Conservation (phyloP, 2,797 vertebrate genomes). For the Mus caroli region DNA sequence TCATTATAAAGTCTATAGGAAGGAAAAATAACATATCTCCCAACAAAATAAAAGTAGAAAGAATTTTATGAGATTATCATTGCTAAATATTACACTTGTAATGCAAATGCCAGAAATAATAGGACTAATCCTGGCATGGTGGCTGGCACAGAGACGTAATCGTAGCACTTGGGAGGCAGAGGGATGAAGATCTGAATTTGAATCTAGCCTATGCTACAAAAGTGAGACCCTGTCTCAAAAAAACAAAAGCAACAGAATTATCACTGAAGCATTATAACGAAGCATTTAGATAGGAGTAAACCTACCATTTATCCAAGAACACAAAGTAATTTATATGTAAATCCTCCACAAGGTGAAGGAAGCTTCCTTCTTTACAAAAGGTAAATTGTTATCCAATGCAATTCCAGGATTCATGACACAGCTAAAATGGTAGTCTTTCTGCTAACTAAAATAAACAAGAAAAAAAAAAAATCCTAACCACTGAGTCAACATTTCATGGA, state of each 20-base stretch:
- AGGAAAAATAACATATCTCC: background rate
- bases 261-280: conserved; percentile 33
- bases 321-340: conserved; percentile 32
- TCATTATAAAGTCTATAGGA: conserved; percentile 1
- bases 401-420: background rate
- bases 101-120: conserved; percentile 30
- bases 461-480: conserved; percentile 6
- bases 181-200: background rate
- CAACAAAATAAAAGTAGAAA: conserved; percentile 54
- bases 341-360: conserved; percentile 25
- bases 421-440: conserved; percentile 2
- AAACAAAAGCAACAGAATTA: background rate
- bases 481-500: conserved; percentile 39
- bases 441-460: conserved; percentile 25
- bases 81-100: conserved; percentile 29
- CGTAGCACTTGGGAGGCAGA: background rate
- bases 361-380: conserved; percentile 55
- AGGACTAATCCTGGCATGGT: background rate
- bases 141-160: background rate
- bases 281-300: conserved; percentile 56
- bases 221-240: background rate
- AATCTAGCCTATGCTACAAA: background rate
- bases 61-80: conserved; percentile 39
- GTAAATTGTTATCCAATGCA: conserved; percentile 20
- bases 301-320: conserved; percentile 37